phyloP scores from a whole-genome alignment of 2,888 invertebrate genomes.

The Adineta ricciae region DNA sequence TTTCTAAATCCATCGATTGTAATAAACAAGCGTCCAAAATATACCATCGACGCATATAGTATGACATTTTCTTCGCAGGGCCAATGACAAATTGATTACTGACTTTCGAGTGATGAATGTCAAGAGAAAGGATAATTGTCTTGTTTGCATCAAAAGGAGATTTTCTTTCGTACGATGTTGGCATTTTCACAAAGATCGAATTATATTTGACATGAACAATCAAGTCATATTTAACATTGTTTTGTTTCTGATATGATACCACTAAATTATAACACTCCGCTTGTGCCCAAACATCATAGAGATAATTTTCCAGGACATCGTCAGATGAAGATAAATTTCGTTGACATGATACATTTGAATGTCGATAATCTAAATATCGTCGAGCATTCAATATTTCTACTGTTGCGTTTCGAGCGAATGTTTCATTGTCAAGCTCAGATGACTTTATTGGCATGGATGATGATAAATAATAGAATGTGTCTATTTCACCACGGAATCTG shows the following conservation, averaged over 20 bases:
- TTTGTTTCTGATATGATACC: background rate
- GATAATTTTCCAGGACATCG: no score
- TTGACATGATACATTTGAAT: background rate
- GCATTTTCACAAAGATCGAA: background rate
- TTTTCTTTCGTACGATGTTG: background rate
- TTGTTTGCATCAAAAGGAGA: background rate
- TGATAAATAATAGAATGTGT: background rate
- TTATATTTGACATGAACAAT: background rate
- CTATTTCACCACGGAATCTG: background rate
- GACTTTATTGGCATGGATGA: background rate
- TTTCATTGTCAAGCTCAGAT: no score
- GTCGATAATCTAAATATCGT: background rate
- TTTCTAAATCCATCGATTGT: no score
- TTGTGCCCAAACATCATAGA: background rate
- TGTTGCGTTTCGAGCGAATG: no score
- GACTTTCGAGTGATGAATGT: background rate
- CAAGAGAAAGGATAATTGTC: background rate
- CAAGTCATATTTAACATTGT: background rate
- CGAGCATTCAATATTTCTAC: no score
- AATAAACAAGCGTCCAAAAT: background rate
- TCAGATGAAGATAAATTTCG: background rate
- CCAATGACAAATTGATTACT: background rate
- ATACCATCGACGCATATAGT: background rate
- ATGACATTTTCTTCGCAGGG: background rate
- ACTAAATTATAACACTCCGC: background rate